Evolutionary conservation across 1,140 invertebrate genomes (phyloP).

Genomic region (Holcopasites calliopsidis): DNA sequence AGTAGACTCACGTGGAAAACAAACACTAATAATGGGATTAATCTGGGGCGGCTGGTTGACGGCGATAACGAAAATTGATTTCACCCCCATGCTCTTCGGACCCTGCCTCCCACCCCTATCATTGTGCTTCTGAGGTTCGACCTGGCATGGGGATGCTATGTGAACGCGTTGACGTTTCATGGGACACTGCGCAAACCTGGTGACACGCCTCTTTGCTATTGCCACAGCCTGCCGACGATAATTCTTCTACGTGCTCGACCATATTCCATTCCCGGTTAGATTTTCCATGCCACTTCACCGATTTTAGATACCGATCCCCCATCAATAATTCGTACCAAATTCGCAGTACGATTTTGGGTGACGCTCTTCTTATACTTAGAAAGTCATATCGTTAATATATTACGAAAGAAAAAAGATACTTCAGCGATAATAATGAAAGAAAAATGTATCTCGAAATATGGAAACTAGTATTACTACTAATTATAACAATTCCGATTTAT

Average conservation of each 20-base stretch:
- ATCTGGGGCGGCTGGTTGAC: constrained; percentile 70
- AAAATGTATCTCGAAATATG: no score
- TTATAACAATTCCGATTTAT: no score
- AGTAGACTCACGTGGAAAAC: constrained; percentile 52
- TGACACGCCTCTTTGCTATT: constrained; percentile 66
- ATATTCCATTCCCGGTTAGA: constrained; percentile 13
- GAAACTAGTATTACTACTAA: no score
- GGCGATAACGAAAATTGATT: constrained; percentile 77
- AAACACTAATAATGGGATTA: constrained; percentile 73
- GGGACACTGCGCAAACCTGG: constrained; percentile 69
- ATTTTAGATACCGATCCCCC: not conserved
- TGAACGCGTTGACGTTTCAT: constrained; percentile 69
- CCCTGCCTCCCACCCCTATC: not conserved
- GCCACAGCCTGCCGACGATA: constrained; percentile 45
- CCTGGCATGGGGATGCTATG: constrained; percentile 48
- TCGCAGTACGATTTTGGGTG: no score
- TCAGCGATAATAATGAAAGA: no score
- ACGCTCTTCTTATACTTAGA: no score
- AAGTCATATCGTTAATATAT: no score
- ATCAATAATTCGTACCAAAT: not conserved
- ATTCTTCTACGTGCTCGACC: constrained; percentile 7
- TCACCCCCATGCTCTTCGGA: constrained; percentile 56
- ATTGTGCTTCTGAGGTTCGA: constrained; percentile 26
- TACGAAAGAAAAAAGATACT: no score
- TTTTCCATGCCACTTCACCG: not conserved